Percentiles rank a stretch among this genome's conserved stretches.
Conservation (phyloP, 2,888 invertebrate species). For the Meliscaeva auricollis region DNA sequence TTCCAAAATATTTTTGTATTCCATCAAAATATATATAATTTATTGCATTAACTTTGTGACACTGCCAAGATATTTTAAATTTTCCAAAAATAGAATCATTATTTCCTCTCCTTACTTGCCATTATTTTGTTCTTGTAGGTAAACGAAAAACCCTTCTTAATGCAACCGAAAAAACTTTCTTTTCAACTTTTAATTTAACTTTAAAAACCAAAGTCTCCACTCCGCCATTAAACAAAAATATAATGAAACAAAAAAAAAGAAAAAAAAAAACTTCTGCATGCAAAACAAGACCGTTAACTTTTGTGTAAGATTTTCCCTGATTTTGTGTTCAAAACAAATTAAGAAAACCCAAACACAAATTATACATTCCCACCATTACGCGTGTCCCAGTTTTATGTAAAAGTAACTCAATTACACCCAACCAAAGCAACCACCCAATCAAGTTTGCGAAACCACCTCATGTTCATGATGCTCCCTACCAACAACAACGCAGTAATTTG, state of each 20-base stretch:
- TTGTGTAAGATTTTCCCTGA: neutral
- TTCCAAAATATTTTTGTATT: no score
- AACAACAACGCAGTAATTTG: slow-evolving; percentile 43
- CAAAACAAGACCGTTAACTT: slow-evolving; percentile 3
- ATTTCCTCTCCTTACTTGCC: no score
- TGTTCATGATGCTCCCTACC: neutral
- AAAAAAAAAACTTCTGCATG: neutral
- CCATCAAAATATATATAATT: no score
- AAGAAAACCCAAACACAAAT: neutral
- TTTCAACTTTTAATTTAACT: slow-evolving; percentile 18
- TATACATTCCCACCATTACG: slow-evolving; percentile 6
- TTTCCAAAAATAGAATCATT: no score
- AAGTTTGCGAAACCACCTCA: slow-evolving; percentile 6
- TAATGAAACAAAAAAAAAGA: slow-evolving; percentile 5
- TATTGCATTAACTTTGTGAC: no score
- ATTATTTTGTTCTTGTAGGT: neutral
- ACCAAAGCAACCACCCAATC: slow-evolving; percentile 27
- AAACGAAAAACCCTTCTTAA: neutral
- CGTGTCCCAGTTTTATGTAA: slow-evolving; percentile 4
- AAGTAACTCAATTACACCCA: slow-evolving; percentile 63
- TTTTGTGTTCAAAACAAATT: slow-evolving; percentile 23
- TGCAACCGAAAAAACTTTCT: neutral
- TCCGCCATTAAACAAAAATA: neutral
- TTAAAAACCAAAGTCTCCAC: neutral
- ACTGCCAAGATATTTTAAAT: no score